A percentile compares a stretch with the other conserved stretches of the same genome.
These are phyloP conservation scores for Calidris pygmaea DNA, from an alignment of 2,113 vertebrate genomes.

Conservation along the genomic window DNA sequence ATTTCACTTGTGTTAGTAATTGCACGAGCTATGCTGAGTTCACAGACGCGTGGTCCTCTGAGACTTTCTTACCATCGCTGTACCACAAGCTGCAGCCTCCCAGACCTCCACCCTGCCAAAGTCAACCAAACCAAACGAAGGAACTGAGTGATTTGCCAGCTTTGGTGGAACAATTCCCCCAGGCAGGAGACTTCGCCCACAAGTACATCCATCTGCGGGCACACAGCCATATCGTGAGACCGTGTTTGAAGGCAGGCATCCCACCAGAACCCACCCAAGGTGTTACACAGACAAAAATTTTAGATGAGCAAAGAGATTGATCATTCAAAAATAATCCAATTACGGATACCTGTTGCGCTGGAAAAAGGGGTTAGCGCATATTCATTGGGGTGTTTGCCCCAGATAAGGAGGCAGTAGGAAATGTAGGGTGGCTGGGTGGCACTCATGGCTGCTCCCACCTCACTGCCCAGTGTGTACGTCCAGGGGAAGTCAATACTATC, in stretches of 20 bases:
- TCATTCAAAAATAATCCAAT: neutral
- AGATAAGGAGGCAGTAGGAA: neutral
- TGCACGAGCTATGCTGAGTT: neutral
- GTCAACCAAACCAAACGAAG: neutral
- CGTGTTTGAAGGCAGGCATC: neutral
- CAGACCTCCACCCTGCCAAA: neutral
- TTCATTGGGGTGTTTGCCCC: neutral
- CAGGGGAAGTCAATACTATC: neutral
- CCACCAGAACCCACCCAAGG: neutral
- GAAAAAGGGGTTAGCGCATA: neutral
- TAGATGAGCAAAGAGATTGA: neutral
- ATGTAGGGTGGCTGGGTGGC: neutral
- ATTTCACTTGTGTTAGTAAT: neutral
- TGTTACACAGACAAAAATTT: neutral
- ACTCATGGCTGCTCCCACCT: rapidly evolving
- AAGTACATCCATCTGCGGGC: neutral
- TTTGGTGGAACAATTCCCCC: neutral
- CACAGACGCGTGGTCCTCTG: neutral
- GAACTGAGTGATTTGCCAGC: neutral
- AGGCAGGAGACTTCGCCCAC: neutral
- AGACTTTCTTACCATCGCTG: neutral
- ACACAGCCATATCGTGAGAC: rapidly evolving
- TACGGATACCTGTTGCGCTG: neutral
- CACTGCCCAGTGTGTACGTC: rapidly evolving
- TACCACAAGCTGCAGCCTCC: neutral